phyloP scores from a whole-genome alignment of 2,797 vertebrate species.

The Platyrinchus mystaceus region DNA sequence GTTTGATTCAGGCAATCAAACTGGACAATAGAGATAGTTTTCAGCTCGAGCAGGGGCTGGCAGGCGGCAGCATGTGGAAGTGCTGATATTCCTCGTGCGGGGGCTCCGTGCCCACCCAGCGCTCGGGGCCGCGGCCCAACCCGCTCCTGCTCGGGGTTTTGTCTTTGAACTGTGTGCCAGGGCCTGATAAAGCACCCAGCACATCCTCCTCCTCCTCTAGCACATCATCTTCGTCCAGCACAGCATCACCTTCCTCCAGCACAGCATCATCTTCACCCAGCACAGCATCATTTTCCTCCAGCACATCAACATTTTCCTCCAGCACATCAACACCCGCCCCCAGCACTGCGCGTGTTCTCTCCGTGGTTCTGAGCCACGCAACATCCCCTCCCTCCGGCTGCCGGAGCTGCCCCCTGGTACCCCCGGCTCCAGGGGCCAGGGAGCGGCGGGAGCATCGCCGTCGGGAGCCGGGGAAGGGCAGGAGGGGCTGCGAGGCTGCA shows the following conservation, averaged over 20 bases:
- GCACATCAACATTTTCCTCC: rapidly evolving
- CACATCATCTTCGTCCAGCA: not conserved
- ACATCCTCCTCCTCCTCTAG: not conserved
- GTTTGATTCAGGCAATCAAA: constrained; percentile 99
- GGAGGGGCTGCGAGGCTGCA: not conserved
- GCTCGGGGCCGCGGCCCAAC: not conserved
- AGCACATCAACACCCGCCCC: not conserved
- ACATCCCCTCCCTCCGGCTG: not conserved
- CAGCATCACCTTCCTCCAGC: not conserved
- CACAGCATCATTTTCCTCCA: not conserved
- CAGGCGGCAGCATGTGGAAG: constrained; percentile 92
- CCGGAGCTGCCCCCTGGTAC: not conserved
- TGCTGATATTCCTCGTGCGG: constrained; percentile 14
- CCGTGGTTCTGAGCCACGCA: rapidly evolving
- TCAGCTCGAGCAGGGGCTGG: constrained; percentile 90
- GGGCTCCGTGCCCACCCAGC: not conserved
- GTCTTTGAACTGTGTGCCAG: not conserved
- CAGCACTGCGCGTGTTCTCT: rapidly evolving
- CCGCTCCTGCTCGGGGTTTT: not conserved
- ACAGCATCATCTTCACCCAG: not conserved
- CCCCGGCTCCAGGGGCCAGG: not conserved
- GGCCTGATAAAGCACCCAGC: not conserved
- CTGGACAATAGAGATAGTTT: constrained; percentile 99
- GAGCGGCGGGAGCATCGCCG: not conserved
- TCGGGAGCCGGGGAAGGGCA: not conserved